Evolutionary conservation across 2,888 invertebrate species (phyloP).

Genomic region (Hofmannophila pseudospretella): DNA sequence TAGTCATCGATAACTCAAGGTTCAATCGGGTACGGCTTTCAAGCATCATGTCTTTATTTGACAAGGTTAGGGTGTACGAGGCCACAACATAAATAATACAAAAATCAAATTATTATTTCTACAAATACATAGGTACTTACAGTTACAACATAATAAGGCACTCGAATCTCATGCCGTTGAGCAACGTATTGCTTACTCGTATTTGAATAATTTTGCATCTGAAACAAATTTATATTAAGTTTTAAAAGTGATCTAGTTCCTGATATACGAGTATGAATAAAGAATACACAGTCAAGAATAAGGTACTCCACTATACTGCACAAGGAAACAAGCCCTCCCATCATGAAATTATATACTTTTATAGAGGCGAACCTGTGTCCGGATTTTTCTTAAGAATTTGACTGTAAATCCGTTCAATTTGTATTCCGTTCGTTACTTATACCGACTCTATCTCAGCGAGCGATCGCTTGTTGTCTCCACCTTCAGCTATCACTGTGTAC

Average conservation of each 20-base stretch:
- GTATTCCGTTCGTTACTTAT: too few relatives aligned
- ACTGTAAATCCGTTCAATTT: too few relatives aligned
- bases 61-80: slow-evolving; percentile 51
- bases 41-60: slow-evolving; percentile 43
- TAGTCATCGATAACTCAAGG: slow-evolving; percentile 62
- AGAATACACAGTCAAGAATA: too few relatives aligned
- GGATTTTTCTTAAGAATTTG: too few relatives aligned
- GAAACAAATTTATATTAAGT: slow-evolving; percentile 1
- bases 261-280: too few relatives aligned
- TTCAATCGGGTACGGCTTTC: slow-evolving; percentile 39
- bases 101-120: slow-evolving; percentile 34
- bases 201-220: slow-evolving; percentile 13
- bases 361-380: too few relatives aligned
- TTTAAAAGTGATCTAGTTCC: not conserved
- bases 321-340: too few relatives aligned
- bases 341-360: too few relatives aligned
- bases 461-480: too few relatives aligned
- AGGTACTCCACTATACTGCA: too few relatives aligned
- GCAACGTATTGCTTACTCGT: slow-evolving; percentile 12
- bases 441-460: too few relatives aligned
- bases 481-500: too few relatives aligned
- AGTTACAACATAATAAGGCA: slow-evolving; percentile 21
- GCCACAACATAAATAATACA: slow-evolving; percentile 27
- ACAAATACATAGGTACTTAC: slow-evolving; percentile 17
- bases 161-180: slow-evolving; percentile 10